These are phyloP conservation scores for Hyppa rectilinea DNA, from an alignment of 2,888 invertebrate species.

Conservation along the genomic window DNA sequence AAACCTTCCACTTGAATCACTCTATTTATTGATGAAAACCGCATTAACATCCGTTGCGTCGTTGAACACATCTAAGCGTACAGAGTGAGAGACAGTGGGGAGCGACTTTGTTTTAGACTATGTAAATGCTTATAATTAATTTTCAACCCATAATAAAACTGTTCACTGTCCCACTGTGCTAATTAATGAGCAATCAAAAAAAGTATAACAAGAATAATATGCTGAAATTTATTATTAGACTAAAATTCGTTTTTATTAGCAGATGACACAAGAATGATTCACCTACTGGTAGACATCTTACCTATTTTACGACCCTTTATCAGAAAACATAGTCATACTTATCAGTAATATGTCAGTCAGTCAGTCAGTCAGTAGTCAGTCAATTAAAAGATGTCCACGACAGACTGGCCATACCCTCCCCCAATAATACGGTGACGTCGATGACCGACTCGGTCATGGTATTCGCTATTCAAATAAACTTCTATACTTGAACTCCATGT, in stretches of 20 bases:
- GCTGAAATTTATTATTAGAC: not conserved
- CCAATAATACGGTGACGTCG: not conserved
- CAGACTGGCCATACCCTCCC: too few relatives aligned
- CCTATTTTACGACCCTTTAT: not conserved
- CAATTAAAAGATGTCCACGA: not conserved
- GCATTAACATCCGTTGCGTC: too few relatives aligned
- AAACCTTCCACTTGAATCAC: too few relatives aligned
- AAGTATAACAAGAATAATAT: not conserved
- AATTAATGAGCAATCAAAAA: slow-evolving; percentile 9
- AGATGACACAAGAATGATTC: not conserved
- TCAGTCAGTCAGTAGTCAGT: too few relatives aligned
- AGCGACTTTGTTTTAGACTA: too few relatives aligned
- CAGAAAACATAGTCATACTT: not conserved
- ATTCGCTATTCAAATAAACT: slow-evolving; percentile 2
- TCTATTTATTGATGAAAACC: too few relatives aligned
- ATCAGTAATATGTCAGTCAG: not conserved
- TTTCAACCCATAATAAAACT: slow-evolving; percentile 19
- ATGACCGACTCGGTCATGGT: not conserved
- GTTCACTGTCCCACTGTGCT: not conserved
- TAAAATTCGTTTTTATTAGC: not conserved
- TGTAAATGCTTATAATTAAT: not conserved
- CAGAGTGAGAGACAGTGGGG: too few relatives aligned
- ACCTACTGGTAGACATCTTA: too few relatives aligned
- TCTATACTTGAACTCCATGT: not conserved
- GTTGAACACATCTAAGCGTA: too few relatives aligned